Percentiles rank a stretch among this genome's conserved stretches.
These are phyloP conservation scores for Pseudorhiza aurosa DNA, from an alignment of 30 jellyfish, hydroid and myxozoan species.

Conservation along the genomic window DNA sequence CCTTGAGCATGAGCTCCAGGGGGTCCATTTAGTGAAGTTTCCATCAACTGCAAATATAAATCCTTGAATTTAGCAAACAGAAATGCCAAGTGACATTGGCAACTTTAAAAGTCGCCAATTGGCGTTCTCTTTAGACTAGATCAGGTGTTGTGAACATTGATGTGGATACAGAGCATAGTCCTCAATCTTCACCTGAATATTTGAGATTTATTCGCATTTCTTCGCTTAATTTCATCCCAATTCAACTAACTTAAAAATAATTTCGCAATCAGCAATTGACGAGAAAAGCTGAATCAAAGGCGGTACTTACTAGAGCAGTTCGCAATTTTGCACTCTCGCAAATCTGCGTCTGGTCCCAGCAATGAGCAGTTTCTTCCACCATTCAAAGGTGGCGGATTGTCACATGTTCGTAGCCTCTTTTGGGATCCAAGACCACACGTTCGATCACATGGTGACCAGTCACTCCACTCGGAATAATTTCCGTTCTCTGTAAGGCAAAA, in stretches of 20 bases:
- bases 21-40: slow-evolving; percentile 78
- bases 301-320: slow-evolving; percentile 93
- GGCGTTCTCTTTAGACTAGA: no score
- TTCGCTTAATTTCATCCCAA: no score
- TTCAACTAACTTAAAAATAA: no score
- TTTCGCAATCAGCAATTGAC: no score
- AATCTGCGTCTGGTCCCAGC: slow-evolving; percentile 70
- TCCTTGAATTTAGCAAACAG: no score
- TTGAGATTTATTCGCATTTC: no score
- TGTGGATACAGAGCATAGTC: no score
- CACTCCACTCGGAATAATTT: slow-evolving; percentile 89
- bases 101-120: no score
- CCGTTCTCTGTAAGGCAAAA: slow-evolving; percentile 73
- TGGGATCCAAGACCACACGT: slow-evolving; percentile 87
- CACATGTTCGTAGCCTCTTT: slow-evolving; percentile 75
- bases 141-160: no score
- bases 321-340: slow-evolving; percentile 72
- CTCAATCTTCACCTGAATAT: no score
- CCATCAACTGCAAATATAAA: slow-evolving; percentile 80
- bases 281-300: no score
- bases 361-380: slow-evolving; percentile 89
- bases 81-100: no score
- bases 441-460: slow-evolving; percentile 88
- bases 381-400: slow-evolving; percentile 84
- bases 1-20: slow-evolving; percentile 90